Conservation (phyloP, 1,140 invertebrate species). For the Aphaenogaster rudis region DNA sequence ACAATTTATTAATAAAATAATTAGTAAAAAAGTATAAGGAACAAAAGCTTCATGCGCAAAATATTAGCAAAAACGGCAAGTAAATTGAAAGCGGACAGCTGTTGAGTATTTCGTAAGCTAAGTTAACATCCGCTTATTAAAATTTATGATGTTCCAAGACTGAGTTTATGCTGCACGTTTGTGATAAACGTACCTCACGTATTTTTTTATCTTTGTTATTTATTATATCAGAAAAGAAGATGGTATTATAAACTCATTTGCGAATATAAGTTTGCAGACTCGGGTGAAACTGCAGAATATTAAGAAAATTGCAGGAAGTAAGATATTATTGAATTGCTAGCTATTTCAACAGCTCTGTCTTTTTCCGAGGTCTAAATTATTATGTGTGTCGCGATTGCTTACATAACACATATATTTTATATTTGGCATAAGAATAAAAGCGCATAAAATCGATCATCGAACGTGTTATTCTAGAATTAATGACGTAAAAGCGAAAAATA, state of each 20-base stretch:
- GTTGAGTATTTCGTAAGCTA: background rate
- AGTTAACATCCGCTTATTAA: background rate
- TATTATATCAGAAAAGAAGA: background rate
- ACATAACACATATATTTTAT: background rate
- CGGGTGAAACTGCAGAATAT: background rate
- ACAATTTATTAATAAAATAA: background rate
- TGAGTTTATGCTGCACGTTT: background rate
- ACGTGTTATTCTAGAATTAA: background rate
- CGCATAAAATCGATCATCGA: background rate
- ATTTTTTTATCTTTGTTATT: background rate
- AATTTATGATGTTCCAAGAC: background rate
- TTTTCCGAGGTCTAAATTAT: background rate
- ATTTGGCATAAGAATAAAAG: background rate
- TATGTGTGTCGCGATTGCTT: background rate
- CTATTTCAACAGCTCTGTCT: background rate
- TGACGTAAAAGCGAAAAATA: background rate
- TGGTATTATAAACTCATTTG: background rate
- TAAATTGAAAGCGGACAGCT: background rate
- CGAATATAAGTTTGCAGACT: conserved; percentile 7
- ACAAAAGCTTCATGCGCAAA: background rate
- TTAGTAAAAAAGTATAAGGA: background rate
- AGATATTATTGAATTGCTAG: conserved; percentile 49
- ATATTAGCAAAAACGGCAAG: background rate
- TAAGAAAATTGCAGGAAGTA: conserved; percentile 50
- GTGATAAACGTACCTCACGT: background rate